Evolutionary conservation across 2,113 vertebrate species (phyloP).

Genomic region (Ammodramus savannarum): DNA sequence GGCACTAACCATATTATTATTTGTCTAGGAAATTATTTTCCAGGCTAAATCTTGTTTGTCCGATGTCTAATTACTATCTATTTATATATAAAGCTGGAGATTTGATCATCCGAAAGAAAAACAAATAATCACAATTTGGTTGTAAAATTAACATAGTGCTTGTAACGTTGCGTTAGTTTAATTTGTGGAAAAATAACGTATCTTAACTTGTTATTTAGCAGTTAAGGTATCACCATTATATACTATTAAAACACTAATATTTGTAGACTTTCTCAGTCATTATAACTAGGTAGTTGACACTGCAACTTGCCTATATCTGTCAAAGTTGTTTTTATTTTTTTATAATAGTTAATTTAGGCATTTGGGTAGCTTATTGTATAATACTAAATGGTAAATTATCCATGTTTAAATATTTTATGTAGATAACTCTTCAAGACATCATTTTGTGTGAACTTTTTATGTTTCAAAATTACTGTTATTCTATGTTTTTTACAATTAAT

Average conservation of each 20-base stretch:
- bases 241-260: slow-evolving; percentile 73
- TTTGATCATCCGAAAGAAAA: slow-evolving; percentile 68
- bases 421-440: slow-evolving; percentile 72
- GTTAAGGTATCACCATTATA: slow-evolving; percentile 75
- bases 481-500: slow-evolving; percentile 73
- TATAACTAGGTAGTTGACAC: slow-evolving; percentile 78
- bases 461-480: slow-evolving; percentile 68
- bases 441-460: slow-evolving; percentile 70
- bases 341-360: slow-evolving; percentile 75
- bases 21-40: slow-evolving; percentile 69
- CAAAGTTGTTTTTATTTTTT: slow-evolving; percentile 70
- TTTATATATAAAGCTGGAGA: slow-evolving; percentile 74
- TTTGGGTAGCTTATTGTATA: slow-evolving; percentile 72
- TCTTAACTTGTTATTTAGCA: slow-evolving; percentile 75
- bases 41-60: slow-evolving; percentile 74
- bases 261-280: slow-evolving; percentile 78
- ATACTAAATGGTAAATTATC: slow-evolving; percentile 78
- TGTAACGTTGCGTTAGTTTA: slow-evolving; percentile 74
- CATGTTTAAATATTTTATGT: slow-evolving; percentile 80
- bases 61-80: slow-evolving; percentile 73
- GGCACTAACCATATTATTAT: slow-evolving; percentile 75
- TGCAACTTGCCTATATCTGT: slow-evolving; percentile 79
- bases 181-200: slow-evolving; percentile 73
- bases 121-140: slow-evolving; percentile 58
- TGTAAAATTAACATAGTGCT: slow-evolving; percentile 76